Evolutionary conservation across 2,113 vertebrate species (phyloP).

Genomic region (Zingel zingel): DNA sequence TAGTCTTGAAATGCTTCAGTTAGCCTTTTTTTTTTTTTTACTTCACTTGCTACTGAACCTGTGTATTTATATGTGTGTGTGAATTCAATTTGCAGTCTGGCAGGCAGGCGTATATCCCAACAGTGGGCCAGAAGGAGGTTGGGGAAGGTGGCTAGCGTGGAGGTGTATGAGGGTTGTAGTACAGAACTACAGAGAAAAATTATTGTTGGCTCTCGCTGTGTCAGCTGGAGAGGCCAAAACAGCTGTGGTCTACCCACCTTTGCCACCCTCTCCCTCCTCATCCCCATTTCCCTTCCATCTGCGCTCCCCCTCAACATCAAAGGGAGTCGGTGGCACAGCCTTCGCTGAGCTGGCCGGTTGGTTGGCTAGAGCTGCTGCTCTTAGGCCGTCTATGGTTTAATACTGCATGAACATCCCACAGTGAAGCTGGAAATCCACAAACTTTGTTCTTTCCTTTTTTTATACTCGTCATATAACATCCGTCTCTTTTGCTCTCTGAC

Average conservation of each 20-base stretch:
- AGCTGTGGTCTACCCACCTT: slow-evolving; percentile 68
- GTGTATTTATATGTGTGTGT: slow-evolving; percentile 20
- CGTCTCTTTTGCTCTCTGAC: slow-evolving; percentile 23
- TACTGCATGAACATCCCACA: slow-evolving; percentile 55
- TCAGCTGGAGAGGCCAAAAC: slow-evolving; percentile 76
- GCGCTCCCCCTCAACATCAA: slow-evolving; percentile 68
- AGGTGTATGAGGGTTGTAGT: slow-evolving; percentile 24
- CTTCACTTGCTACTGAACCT: neutral
- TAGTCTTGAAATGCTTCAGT: slow-evolving; percentile 15
- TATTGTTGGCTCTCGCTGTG: slow-evolving; percentile 63
- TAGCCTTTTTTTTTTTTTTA: slow-evolving; percentile 27
- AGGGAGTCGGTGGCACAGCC: slow-evolving; percentile 72
- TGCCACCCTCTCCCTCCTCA: slow-evolving; percentile 29
- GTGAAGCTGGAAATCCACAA: slow-evolving; percentile 58
- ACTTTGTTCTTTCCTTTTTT: slow-evolving; percentile 61
- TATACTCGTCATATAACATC: slow-evolving; percentile 50
- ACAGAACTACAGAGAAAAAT: slow-evolving; percentile 67
- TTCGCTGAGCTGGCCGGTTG: slow-evolving; percentile 44
- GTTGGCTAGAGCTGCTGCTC: slow-evolving; percentile 45
- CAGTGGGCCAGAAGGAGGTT: neutral
- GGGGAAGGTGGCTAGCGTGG: neutral
- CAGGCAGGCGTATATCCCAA: slow-evolving; percentile 14
- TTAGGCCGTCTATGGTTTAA: slow-evolving; percentile 60
- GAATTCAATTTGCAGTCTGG: slow-evolving; percentile 36
- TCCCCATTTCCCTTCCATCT: slow-evolving; percentile 38